phyloP scores from a whole-genome alignment of 23 tunicate genomes.

The Trididemnum clinides region DNA sequence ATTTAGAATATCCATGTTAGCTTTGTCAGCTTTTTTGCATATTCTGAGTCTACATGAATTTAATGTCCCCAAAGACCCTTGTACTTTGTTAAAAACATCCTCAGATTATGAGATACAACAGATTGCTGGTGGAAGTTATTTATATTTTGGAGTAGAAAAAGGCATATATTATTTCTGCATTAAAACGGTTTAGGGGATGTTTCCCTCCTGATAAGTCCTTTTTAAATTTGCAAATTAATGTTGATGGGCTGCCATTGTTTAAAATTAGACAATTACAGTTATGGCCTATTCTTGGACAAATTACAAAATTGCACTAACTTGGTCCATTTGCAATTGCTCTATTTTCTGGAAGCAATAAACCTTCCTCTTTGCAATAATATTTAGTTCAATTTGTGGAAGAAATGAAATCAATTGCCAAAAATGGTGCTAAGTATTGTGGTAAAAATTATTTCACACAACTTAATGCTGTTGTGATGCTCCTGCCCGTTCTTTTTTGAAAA shows the following conservation, averaged over 20 bases:
- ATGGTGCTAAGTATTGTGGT: conserved; percentile 12
- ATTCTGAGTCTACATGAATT: background rate
- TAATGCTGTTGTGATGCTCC: conserved; percentile 54
- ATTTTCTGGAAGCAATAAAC: no score
- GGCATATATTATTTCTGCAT: background rate
- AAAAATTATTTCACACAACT: background rate
- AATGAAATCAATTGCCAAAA: conserved; percentile 13
- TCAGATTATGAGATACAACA: background rate
- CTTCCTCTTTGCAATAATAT: no score
- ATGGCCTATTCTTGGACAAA: conserved; percentile 47
- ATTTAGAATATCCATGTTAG: background rate
- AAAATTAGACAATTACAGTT: conserved; percentile 19
- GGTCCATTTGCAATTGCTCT: conserved; percentile 15
- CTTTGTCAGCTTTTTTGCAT: conserved; percentile 7
- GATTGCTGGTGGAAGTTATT: conserved; percentile 20
- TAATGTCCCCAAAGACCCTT: conserved; percentile 9
- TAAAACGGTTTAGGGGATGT: no score
- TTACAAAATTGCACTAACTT: background rate
- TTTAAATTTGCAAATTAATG: no score
- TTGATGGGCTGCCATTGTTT: conserved; percentile 51
- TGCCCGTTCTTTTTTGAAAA: conserved; percentile 51
- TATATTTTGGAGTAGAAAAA: background rate
- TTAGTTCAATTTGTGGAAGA: no score
- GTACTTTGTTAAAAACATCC: conserved; percentile 10
- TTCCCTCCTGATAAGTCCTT: no score